Base-by-base conservation (phyloP, 2,888 invertebrate species). In the Carabus problematicus region DNA sequence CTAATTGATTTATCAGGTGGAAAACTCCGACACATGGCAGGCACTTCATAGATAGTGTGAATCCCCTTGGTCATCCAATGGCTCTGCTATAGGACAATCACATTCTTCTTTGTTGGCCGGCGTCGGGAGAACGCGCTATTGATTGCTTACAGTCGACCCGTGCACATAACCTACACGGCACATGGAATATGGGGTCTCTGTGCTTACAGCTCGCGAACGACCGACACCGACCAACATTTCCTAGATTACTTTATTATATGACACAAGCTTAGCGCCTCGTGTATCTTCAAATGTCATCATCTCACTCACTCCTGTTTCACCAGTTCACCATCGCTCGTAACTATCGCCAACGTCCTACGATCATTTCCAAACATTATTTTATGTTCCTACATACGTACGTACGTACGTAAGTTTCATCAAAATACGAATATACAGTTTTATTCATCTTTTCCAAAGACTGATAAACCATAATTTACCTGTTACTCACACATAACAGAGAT, bases 1-100 rank as follows among this genome's bases (percentile, higher is more conserved):
- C 75, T 78, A 78, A 80, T 79, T 80, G 80, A 80, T 80, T 80
- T 80, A 81, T 80, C 80, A 80, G 80, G 80, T 81, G 80, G 80
- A 80, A 81, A 79, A 74, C 73, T 76, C 72, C 58, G 12, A 41
- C 55, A 55, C 41, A 41, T 42, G 52, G 54, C 42, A 45, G 41
- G 58, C 66, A 66, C 66, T 66, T 59, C 59, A 66, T 42, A 56
- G 66, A 66, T 66, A 59, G 56, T 56, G 29, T 42, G 40, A 59
- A n/a, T 42, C 42, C 52, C 52, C 52, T 52, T 52, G 52, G 52
- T 52, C 52, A 52, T 52, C 52, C 52, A 52, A 52, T 52, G 19
- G 52, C 52, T 52, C 41, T 59, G 59, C 41, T 41, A 42, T 12
- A 55, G 56, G 64, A 64, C 64, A 64, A 64, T 45, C 56, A 39